phyloP scores from a whole-genome alignment of 2,888 invertebrate species.

The Apotomis turbidana region DNA sequence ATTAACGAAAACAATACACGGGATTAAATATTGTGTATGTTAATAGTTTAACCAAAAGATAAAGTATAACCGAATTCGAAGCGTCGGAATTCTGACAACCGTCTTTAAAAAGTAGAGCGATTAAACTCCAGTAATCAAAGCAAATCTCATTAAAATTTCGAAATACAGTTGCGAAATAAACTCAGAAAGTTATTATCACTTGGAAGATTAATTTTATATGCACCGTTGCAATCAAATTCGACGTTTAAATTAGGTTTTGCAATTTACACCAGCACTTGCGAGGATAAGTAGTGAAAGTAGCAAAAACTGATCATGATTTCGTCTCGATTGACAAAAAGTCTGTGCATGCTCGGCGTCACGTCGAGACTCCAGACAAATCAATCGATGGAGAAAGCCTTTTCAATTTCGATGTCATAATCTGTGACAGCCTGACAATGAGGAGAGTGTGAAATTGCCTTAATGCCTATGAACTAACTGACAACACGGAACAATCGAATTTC shows the following conservation, averaged over 20 bases:
- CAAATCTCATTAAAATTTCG: conserved; percentile 18
- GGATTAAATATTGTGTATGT: neutral
- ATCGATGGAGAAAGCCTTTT: conserved; percentile 40
- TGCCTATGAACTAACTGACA: conserved; percentile 11
- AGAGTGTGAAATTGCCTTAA: conserved; percentile 33
- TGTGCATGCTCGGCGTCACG: conserved; percentile 28
- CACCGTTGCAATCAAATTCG: conserved; percentile 29
- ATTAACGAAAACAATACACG: too few relatives aligned
- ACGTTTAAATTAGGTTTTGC: conserved; percentile 31
- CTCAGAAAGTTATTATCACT: conserved; percentile 24
- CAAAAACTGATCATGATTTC: conserved; percentile 24
- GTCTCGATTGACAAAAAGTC: conserved; percentile 27
- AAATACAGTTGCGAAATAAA: conserved; percentile 30
- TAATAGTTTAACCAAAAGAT: neutral
- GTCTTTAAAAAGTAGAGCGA: conserved; percentile 14
- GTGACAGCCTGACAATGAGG: conserved; percentile 23
- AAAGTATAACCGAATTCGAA: neutral
- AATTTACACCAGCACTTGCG: conserved; percentile 31
- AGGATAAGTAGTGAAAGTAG: conserved; percentile 38
- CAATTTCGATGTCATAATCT: conserved; percentile 37
- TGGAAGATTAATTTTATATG: conserved; percentile 28
- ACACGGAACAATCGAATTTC: conserved; percentile 10
- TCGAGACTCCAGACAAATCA: conserved; percentile 35
- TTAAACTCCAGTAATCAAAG: conserved; percentile 21
- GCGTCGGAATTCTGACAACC: conserved; percentile 13